These are phyloP conservation scores for Celastrina argiolus DNA, from an alignment of 2,888 invertebrate genomes.

Conservation along the genomic window DNA sequence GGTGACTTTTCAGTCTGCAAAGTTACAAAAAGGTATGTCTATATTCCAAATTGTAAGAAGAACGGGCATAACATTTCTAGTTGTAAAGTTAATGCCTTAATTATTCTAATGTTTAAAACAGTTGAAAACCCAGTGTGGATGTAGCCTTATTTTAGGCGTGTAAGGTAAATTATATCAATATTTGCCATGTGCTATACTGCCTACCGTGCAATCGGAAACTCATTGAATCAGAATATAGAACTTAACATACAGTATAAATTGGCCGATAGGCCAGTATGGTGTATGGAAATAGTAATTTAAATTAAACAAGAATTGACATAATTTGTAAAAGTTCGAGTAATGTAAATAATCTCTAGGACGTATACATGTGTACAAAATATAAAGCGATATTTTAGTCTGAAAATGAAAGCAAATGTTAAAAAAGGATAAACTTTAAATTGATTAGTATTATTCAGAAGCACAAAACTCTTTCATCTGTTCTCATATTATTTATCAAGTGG, in stretches of 20 bases:
- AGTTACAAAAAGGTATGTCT: not conserved
- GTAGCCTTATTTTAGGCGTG: conserved; percentile 5
- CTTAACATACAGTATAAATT: too few relatives aligned
- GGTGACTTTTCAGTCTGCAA: not conserved
- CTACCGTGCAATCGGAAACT: too few relatives aligned
- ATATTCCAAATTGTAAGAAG: not conserved
- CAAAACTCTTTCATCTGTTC: not conserved
- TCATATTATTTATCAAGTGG: not conserved
- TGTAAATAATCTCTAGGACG: not conserved
- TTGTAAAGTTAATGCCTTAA: conserved; percentile 11
- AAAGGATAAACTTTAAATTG: not conserved
- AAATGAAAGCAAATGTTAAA: not conserved
- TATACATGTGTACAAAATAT: not conserved
- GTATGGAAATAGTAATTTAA: not conserved
- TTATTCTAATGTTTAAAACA: conserved; percentile 2
- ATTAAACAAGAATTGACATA: not conserved
- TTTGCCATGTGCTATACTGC: too few relatives aligned
- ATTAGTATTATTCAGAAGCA: not conserved
- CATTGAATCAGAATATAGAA: too few relatives aligned
- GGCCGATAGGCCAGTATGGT: too few relatives aligned
- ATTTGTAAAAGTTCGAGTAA: not conserved
- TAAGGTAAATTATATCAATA: not conserved
- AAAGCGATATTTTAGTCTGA: not conserved
- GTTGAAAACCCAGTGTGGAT: not conserved
- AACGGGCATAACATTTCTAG: not conserved